phyloP scores from a whole-genome alignment of 2,888 invertebrate species.

The Tetramorium bicarinatum region DNA sequence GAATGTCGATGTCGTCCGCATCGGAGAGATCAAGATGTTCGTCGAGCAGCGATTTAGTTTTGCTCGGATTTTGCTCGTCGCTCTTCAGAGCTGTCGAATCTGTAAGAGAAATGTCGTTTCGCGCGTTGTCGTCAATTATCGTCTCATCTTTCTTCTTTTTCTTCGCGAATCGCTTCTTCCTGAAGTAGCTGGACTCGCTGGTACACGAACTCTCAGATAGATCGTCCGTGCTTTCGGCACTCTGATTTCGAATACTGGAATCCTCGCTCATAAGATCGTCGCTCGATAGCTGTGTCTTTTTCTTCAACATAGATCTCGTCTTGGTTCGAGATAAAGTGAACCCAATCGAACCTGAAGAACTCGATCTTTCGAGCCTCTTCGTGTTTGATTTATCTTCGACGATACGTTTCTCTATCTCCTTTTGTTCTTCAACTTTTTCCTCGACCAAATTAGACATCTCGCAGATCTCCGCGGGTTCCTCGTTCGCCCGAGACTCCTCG shows the following conservation, averaged over 20 bases:
- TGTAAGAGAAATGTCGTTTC: constrained; percentile 55
- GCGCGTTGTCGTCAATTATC: constrained; percentile 46
- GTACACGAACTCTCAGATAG: constrained; percentile 66
- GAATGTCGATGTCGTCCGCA: constrained; percentile 61
- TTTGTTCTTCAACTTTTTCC: constrained; percentile 33
- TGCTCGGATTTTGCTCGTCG: constrained; percentile 59
- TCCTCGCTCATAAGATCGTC: constrained; percentile 54
- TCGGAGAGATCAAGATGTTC: constrained; percentile 69
- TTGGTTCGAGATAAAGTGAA: neutral
- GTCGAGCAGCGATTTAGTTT: constrained; percentile 70
- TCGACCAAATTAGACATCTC: constrained; percentile 12
- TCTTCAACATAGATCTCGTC: constrained; percentile 58
- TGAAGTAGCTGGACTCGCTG: constrained; percentile 69
- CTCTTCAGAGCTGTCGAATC: constrained; percentile 62
- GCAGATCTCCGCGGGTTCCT: constrained; percentile 12
- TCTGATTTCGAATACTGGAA: neutral
- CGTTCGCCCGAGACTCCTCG: constrained; percentile 38
- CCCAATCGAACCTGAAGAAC: constrained; percentile 58
- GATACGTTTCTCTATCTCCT: constrained; percentile 13
- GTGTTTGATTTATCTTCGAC: neutral
- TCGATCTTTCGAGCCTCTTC: constrained; percentile 53
- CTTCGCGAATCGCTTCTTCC: constrained; percentile 68
- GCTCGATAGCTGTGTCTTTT: constrained; percentile 52
- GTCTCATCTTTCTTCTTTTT: constrained; percentile 68
- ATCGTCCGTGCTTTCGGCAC: constrained; percentile 64